Evolutionary conservation across 1,140 invertebrate genomes (phyloP).

Genomic region (Streblospio benedicti): DNA sequence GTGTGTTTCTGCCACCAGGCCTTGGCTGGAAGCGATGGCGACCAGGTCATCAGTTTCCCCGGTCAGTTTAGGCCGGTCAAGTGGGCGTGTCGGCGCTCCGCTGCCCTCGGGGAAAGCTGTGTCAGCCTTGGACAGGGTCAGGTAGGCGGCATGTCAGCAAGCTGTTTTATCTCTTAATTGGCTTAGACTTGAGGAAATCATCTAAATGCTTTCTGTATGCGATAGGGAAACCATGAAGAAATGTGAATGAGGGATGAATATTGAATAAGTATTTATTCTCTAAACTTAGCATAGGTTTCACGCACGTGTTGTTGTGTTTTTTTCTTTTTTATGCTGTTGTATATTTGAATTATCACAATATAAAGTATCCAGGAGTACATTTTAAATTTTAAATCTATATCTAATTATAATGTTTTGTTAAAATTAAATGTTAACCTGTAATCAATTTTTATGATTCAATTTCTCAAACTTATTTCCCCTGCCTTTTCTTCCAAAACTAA

Average conservation of each 20-base stretch:
- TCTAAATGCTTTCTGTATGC: neutral
- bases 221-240: neutral
- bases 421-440: no score
- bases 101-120: slow-evolving; percentile 56
- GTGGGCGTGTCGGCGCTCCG: slow-evolving; percentile 54
- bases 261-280: neutral
- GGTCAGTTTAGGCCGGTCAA: slow-evolving; percentile 54
- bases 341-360: no score
- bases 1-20: no score
- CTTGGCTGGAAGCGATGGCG: slow-evolving; percentile 38
- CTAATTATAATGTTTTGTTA: no score
- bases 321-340: neutral
- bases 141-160: slow-evolving; percentile 32
- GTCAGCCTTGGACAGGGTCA: slow-evolving; percentile 55
- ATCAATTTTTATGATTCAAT: no score
- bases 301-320: neutral
- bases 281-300: neutral
- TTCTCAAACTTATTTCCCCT: no score
- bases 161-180: neutral
- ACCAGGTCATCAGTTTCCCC: slow-evolving; percentile 51
- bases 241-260: neutral
- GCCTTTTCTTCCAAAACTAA: no score
- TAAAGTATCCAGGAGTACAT: no score
- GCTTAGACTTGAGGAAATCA: neutral
- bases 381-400: no score